Conservation (phyloP, 2,888 invertebrate genomes). For the Catocala fraxini region DNA sequence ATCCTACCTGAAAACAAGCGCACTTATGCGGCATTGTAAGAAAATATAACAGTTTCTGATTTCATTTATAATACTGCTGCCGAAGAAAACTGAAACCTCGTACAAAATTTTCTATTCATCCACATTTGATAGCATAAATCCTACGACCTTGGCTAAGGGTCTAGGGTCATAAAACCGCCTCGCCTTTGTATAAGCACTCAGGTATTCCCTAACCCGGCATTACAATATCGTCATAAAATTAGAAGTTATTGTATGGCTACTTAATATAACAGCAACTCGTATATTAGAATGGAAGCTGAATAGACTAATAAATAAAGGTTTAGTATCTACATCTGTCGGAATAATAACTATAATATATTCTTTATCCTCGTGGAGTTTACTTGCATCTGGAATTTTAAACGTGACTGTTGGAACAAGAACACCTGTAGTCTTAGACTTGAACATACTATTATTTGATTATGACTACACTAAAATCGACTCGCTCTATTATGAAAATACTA, state of each 20-base stretch:
- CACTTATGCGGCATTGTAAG: too few species aligned
- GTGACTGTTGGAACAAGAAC: neutral
- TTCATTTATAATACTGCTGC: neutral
- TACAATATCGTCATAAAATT: conserved; percentile 22
- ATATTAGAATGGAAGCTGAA: conserved; percentile 18
- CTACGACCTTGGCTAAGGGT: conserved; percentile 5
- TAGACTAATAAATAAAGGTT: conserved; percentile 23
- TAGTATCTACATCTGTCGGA: conserved; percentile 16
- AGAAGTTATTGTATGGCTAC: conserved; percentile 18
- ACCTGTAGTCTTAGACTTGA: too few species aligned
- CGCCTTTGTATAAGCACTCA: conserved; percentile 8
- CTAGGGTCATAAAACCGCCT: conserved; percentile 9
- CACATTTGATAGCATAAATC: conserved; percentile 8
- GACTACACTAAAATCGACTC: too few species aligned
- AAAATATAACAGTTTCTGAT: too few species aligned
- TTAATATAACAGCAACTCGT: conserved; percentile 11
- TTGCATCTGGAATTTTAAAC: neutral
- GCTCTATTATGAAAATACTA: too few species aligned
- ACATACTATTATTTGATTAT: too few species aligned
- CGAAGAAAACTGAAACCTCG: neutral
- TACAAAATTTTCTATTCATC: neutral
- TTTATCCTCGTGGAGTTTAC: conserved; percentile 6
- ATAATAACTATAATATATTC: conserved; percentile 15
- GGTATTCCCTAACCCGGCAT: conserved; percentile 14
- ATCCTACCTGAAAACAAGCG: too few species aligned